Evolutionary conservation across 2,888 invertebrate species (phyloP), one percentile per base, ranked within the genome.

Genomic region (Hyposoter dolosus): DNA sequence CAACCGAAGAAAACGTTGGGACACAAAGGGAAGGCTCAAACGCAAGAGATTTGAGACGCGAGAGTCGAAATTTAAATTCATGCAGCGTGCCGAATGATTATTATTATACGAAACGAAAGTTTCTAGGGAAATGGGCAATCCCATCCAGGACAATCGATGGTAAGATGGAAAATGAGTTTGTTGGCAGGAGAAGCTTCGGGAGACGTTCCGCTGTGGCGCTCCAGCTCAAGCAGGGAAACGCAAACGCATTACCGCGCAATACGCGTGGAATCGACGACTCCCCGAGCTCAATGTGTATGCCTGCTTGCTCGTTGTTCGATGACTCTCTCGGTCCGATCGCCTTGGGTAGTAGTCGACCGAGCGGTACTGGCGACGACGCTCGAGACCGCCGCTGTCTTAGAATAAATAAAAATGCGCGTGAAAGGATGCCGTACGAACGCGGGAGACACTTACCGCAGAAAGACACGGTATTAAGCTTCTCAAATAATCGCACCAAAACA

Each of bases 341-440:
- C 45, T 71, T 40, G 69, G 56, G 82, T 71, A 88, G 86, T 87
- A 91, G 92, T 92, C 92, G 91, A 91, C 89, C 89, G 89, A 89
- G 90, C 82, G 89, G 84, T 83, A 79, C 88, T 84, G 85, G 72
- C 82, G 82, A 74, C 78, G 75, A 86, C 86, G 88, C 88, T 90
- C 81, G 88, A 69, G 69, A 86, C 81, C 83, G 84, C 87, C 82
- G 84, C 87, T 79, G 68, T 85, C 82, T 83, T 82, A 74, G 63
- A n/a, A 40, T 1, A 9, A 40, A 40, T 40, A 40, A 89, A 82
- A 87, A 89, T 89, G 89, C 84, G 82, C 79, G 86, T 65, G 78
- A 82, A 83, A 88, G 84, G 69, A 89, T 89, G 88, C 87, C 82
- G 88, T 76, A 87, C 87, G 83, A 86, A 86, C 77, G 86, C 88